Base-by-base conservation (phyloP, 2,113 vertebrate genomes). In the Emydura subglobosa region DNA sequence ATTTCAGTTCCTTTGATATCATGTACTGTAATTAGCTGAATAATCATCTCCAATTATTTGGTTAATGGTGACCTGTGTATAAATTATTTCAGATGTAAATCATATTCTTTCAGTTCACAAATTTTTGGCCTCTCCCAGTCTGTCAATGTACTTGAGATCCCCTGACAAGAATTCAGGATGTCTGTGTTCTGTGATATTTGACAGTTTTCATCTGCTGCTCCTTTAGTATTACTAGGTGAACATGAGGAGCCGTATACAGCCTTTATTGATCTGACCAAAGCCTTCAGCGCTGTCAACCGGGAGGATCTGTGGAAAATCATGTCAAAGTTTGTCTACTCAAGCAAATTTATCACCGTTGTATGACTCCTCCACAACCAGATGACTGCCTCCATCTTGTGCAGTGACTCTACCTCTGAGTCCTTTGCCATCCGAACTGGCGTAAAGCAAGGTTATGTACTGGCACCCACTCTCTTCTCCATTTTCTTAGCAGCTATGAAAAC, bases 31-130 rank as follows among this genome's bases (percentile, higher is more conserved):
- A 98, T 97, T 96, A 97, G 93, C 85, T 53, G 79, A 82, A 87
- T 97, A 97, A 98, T 97, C 87, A 95, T 97, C 96, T 98, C 81
- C 91, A 97, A 94, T 96, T 98, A 96, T 94, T 91, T 92, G 91
- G 91, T 81, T 86, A 95, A 83, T 72, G 85, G 59, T 61, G 85
- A 7, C 94, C 89, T 91, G 39, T 94, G 88, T 95, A 84, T 85
- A 97, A 91, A 94, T 97, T 91, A 91, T 91, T 86, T 88, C 65
- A 89, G 86, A 74, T 95, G 89, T 89, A 95, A 94, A 81, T 85
- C 81, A 27, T 79, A 54, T 21, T 87, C 85, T 89, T 95, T 95
- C 0, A 42, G 47, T 72, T 55, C 91, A 95, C 81, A 90, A 49
- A 82, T 68, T 91, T 96, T 89, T 91, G 42, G 89, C 79, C 76